phyloP scores from a whole-genome alignment of 2,888 invertebrate genomes.

The Chalcosyrphus nemorum region DNA sequence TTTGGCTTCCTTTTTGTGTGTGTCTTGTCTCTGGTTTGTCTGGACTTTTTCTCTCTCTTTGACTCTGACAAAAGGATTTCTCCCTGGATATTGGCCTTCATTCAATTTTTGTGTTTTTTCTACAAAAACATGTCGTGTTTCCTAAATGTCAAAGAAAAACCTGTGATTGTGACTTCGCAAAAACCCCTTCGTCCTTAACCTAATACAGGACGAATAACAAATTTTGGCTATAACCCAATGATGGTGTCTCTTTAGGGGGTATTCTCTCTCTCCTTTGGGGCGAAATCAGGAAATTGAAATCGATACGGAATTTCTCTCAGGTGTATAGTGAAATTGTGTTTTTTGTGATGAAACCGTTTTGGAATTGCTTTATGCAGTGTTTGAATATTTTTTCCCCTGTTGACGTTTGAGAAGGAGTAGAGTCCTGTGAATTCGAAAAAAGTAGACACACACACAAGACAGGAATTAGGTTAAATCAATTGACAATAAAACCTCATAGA shows the following conservation, averaged over 20 bases:
- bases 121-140: not conserved
- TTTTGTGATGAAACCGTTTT: constrained; percentile 14
- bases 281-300: constrained; percentile 35
- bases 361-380: not conserved
- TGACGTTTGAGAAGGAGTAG: not conserved
- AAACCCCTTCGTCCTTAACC: constrained; percentile 53
- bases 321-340: constrained; percentile 15
- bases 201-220: constrained; percentile 3
- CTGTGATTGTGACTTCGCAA: not conserved
- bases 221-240: constrained; percentile 28
- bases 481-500: no score
- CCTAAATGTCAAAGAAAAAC: not conserved
- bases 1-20: constrained; percentile 4
- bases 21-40: not conserved
- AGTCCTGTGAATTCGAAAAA: no score
- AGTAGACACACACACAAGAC: no score
- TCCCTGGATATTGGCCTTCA: constrained; percentile 21
- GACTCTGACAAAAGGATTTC: not conserved
- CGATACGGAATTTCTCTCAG: constrained; percentile 25
- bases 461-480: constrained; percentile 5
- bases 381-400: constrained; percentile 2
- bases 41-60: not conserved
- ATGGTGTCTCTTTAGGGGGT: not conserved
- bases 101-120: constrained; percentile 16
- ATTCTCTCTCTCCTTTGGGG: no score